Conservation (phyloP, 2,113 vertebrate species). For the Ardeotis arabs region DNA sequence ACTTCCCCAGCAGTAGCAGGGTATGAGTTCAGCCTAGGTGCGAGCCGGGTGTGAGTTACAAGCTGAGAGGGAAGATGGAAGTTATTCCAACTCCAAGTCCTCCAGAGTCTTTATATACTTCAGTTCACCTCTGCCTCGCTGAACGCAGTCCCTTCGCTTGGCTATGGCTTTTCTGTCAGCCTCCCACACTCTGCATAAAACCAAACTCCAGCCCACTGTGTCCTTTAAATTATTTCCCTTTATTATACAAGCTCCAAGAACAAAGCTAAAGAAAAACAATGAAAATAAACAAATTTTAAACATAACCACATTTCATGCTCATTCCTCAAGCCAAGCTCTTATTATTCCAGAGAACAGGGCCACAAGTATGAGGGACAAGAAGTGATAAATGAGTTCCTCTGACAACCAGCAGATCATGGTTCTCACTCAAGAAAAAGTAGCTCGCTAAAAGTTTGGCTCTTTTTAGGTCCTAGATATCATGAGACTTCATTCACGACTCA, state of each 20-base stretch:
- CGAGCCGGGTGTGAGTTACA: slow-evolving; percentile 10
- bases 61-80: slow-evolving; percentile 31
- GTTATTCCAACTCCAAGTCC: background rate
- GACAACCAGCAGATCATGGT: background rate
- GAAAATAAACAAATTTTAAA: slow-evolving; percentile 71
- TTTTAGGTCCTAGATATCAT: slow-evolving; percentile 31
- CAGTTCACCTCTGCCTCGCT: background rate
- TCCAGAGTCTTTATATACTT: slow-evolving; percentile 21
- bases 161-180: slow-evolving; percentile 5
- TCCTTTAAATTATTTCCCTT: slow-evolving; percentile 64
- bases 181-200: slow-evolving; percentile 48
- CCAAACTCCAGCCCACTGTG: slow-evolving; percentile 37
- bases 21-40: slow-evolving; percentile 44
- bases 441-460: background rate
- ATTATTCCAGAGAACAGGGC: slow-evolving; percentile 40
- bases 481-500: slow-evolving; percentile 37
- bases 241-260: slow-evolving; percentile 65
- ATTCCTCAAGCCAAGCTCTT: slow-evolving; percentile 38
- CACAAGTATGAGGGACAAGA: slow-evolving; percentile 52
- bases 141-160: background rate
- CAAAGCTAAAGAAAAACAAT: slow-evolving; percentile 68
- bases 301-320: slow-evolving; percentile 65
- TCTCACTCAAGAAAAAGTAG: slow-evolving; percentile 35
- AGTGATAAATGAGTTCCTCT: slow-evolving; percentile 44
- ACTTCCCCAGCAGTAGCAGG: background rate